Conservation (phyloP, 2,888 invertebrate genomes). For the Metalampra italica region DNA sequence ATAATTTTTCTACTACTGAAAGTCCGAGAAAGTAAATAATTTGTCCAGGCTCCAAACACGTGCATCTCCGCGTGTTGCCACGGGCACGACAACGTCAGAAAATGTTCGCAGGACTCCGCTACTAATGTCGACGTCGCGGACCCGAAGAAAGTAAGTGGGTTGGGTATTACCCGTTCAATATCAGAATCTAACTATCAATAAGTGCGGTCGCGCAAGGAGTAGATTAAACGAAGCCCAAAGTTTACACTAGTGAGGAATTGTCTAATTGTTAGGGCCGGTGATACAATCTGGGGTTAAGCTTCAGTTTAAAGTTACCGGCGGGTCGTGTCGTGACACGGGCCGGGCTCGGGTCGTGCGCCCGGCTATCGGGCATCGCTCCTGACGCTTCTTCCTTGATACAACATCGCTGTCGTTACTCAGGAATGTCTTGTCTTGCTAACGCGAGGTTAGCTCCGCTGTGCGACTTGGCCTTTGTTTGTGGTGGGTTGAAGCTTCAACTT, state of each 20-base stretch:
- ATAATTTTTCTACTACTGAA: no score
- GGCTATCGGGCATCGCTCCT: slow-evolving; percentile 41
- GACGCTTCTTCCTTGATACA: slow-evolving; percentile 30
- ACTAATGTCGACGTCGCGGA: no score
- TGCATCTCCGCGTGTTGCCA: neutral
- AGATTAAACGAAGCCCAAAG: no score
- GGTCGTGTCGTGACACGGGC: slow-evolving; percentile 23
- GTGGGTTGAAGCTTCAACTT: no score
- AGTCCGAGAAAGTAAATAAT: no score
- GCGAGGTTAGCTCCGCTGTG: slow-evolving; percentile 8
- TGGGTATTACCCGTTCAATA: no score
- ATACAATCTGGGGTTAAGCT: slow-evolving; percentile 2
- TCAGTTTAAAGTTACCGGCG: neutral
- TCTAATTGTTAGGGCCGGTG: slow-evolving; percentile 16
- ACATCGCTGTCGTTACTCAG: slow-evolving; percentile 30
- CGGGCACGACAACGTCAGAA: neutral
- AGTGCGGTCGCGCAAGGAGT: no score
- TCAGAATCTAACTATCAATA: no score
- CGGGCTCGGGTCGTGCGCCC: slow-evolving; percentile 24
- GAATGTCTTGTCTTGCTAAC: slow-evolving; percentile 28
- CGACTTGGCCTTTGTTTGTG: slow-evolving; percentile 26
- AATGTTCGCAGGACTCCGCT: neutral
- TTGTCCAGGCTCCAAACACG: neutral
- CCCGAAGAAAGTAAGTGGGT: no score
- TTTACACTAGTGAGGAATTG: slow-evolving; percentile 9